A percentile compares a stretch with the other conserved stretches of the same genome.
Conservation (phyloP, 2,797 vertebrate species). For the Epinephelus malabaricus region DNA sequence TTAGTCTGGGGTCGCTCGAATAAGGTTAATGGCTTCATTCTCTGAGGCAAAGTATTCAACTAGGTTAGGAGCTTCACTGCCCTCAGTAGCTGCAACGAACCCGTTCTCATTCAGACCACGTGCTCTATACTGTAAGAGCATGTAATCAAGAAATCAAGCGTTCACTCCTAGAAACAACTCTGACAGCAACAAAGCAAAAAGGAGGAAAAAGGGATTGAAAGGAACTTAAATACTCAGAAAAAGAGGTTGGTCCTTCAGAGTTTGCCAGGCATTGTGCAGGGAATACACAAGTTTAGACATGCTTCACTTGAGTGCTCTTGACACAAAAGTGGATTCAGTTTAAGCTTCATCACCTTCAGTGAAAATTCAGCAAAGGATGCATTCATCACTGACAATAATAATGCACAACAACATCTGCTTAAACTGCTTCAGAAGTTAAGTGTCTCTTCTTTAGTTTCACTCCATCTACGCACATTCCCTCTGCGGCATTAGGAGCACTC, state of each 20-base stretch:
- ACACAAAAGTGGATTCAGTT: constrained; percentile 6
- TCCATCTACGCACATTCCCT: not conserved
- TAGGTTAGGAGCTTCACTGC: constrained; percentile 16
- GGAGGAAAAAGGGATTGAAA: not conserved
- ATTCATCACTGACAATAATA: constrained; percentile 47
- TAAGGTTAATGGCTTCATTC: constrained; percentile 56
- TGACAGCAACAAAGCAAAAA: not conserved
- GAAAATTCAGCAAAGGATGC: constrained; percentile 19
- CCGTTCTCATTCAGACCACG: not conserved
- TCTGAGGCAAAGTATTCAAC: constrained; percentile 34
- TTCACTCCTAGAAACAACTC: not conserved
- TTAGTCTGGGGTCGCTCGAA: constrained; percentile 55
- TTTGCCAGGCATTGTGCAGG: constrained; percentile 8
- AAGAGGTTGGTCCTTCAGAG: constrained; percentile 29
- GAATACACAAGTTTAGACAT: constrained; percentile 28
- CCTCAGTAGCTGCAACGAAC: not conserved
- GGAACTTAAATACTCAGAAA: constrained; percentile 18
- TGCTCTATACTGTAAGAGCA: constrained; percentile 22
- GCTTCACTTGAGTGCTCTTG: constrained; percentile 22
- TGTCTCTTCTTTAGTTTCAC: constrained; percentile 3
- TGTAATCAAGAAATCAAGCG: constrained; percentile 42
- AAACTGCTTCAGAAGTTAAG: constrained; percentile 22
- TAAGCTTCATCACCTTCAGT: constrained; percentile 41
- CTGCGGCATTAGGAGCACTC: not conserved
- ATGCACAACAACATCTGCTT: constrained; percentile 22